A percentile compares a stretch with the other conserved stretches of the same genome.
Conservation (phyloP, 2,113 vertebrate species). For the Lophura nycthemera region DNA sequence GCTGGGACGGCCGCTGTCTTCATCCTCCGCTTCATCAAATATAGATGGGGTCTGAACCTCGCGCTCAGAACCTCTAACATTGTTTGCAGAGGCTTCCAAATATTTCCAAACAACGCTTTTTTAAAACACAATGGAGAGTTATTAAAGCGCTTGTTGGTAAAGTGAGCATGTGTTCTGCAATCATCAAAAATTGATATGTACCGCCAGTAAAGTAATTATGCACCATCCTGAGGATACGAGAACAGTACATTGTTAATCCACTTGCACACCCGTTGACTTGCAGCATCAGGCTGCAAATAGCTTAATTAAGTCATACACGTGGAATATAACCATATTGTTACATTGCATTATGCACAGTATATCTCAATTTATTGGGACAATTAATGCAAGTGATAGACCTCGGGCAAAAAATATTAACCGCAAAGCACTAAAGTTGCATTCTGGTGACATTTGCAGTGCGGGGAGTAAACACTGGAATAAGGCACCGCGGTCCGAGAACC, state of each 20-base stretch:
- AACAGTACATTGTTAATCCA: slow-evolving; percentile 84
- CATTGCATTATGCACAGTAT: slow-evolving; percentile 79
- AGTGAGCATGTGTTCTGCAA: slow-evolving; percentile 82
- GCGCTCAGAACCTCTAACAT: slow-evolving; percentile 44
- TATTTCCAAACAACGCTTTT: slow-evolving; percentile 80
- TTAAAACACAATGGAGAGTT: slow-evolving; percentile 82
- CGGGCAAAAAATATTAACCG: slow-evolving; percentile 63
- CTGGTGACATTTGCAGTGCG: slow-evolving; percentile 48
- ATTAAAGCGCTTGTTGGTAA: slow-evolving; percentile 82
- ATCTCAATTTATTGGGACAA: slow-evolving; percentile 87
- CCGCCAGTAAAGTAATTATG: slow-evolving; percentile 87
- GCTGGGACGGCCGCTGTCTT: background rate
- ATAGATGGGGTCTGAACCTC: slow-evolving; percentile 36
- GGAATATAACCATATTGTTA: slow-evolving; percentile 83
- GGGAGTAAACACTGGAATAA: background rate
- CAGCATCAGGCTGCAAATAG: slow-evolving; percentile 86
- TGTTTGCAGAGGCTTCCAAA: slow-evolving; percentile 73
- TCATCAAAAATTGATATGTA: slow-evolving; percentile 89
- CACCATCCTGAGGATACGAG: slow-evolving; percentile 83
- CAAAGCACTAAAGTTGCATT: slow-evolving; percentile 61
- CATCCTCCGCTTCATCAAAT: slow-evolving; percentile 45
- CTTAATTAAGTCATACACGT: slow-evolving; percentile 88
- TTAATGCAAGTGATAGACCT: slow-evolving; percentile 80
- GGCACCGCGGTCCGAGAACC: background rate
- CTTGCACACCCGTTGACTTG: slow-evolving; percentile 86